Evolutionary conservation across 2,888 invertebrate species (phyloP).

Genomic region (Girardia tigrina): DNA sequence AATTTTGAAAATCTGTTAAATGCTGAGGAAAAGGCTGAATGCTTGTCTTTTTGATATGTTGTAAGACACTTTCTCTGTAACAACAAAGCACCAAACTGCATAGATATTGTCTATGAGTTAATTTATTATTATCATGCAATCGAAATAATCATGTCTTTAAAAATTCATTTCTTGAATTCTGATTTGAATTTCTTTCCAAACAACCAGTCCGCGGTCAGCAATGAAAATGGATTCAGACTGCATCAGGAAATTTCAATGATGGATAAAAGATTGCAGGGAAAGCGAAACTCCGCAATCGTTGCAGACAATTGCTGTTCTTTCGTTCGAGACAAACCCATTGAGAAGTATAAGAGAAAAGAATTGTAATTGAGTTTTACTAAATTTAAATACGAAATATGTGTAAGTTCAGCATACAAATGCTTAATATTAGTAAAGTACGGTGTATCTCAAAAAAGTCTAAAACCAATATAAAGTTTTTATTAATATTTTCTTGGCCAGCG

Average conservation of each 20-base stretch:
- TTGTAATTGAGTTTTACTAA: no score
- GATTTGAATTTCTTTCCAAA: background rate
- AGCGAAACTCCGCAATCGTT: no score
- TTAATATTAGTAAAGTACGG: no score
- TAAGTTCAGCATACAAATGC: no score
- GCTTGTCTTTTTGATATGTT: background rate
- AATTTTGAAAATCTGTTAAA: background rate
- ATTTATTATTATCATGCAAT: background rate
- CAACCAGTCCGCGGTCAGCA: background rate
- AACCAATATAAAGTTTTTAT: no score
- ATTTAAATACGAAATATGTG: no score
- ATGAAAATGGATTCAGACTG: background rate
- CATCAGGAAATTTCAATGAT: background rate
- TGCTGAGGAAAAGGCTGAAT: constrained; percentile 3
- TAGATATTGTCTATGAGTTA: background rate
- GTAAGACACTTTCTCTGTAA: constrained; percentile 23
- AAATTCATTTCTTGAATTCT: background rate
- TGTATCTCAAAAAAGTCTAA: no score
- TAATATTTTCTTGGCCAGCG: no score
- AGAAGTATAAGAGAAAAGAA: no score
- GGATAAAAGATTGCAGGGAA: constrained; percentile 14
- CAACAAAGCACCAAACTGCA: background rate
- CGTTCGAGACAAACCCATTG: no score
- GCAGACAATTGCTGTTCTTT: no score
- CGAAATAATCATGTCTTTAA: background rate